phyloP scores from a whole-genome alignment of 2,113 vertebrate genomes.

The Podiceps cristatus region DNA sequence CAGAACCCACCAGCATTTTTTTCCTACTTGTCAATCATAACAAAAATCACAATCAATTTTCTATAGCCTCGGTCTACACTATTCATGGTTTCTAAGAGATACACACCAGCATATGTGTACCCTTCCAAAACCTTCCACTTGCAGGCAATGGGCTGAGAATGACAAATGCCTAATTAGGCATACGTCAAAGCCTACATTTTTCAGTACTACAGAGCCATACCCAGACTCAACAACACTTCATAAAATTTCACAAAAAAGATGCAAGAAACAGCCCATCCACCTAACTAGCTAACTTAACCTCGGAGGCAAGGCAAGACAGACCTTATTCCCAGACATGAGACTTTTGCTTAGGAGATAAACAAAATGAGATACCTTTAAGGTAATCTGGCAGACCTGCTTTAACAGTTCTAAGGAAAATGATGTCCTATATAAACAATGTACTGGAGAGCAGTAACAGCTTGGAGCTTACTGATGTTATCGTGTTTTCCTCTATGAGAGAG shows the following conservation, averaged over 20 bases:
- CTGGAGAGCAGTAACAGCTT: background rate
- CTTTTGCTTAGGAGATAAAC: background rate
- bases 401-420: background rate
- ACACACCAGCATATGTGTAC: fast-evolving
- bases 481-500: background rate
- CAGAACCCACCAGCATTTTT: background rate
- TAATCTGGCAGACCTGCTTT: background rate
- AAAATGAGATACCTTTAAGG: background rate
- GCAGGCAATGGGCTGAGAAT: background rate
- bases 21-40: fast-evolving
- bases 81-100: background rate
- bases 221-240: background rate
- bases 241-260: background rate
- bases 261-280: background rate
- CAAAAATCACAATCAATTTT: background rate
- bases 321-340: background rate
- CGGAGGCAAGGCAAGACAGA: background rate
- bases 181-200: background rate
- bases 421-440: background rate
- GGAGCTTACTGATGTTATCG: background rate
- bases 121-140: background rate
- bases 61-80: background rate
- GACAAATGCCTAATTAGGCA: background rate
- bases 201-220: background rate
- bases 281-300: background rate